Evolutionary conservation across 2,113 vertebrate genomes (phyloP), one percentile per base, ranked within the genome.

Genomic region (Callipepla squamata): DNA sequence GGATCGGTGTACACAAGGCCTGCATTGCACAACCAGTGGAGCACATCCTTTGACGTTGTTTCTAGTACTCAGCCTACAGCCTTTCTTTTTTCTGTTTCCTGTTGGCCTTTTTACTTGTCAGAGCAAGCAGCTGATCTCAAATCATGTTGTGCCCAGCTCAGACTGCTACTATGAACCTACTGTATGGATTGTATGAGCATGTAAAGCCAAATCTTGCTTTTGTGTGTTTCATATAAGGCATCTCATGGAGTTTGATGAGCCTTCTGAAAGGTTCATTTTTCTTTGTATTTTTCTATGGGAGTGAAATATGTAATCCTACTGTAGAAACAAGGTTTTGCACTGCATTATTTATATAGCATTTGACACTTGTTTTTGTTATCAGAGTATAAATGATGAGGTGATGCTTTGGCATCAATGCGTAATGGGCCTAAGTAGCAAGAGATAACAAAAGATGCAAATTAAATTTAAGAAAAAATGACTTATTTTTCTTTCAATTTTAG

Each of bases 401-500:
- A 51, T 47, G 13, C 8, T 70, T 89, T 61, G 85, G 30, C 44
- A 13, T 62, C 7, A 32, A 11, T 47, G 19, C 2, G 1, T 13
- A 2, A 28, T 61, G 79, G 36, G 11, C 26, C 26, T 40, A 85
- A 85, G 44, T 61, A 80, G 32, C 34, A 70, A 67, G 63, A 79
- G 21, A 47, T 95, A 30, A 40, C 55, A 61, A 92, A 74, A 36
- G 38, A 34, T 75, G 17, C 42, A 57, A 36, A 36, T 83, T 45
- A 62, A 84, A 50, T 70, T 40, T 12, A 40, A 40, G 13, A 32
- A 28, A 62, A 77, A n/a, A 7, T 90, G 7, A 47, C 11, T 25
- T 45, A 23, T 53, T 67, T 63, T 85, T 83, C 96, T 79, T 91
- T 92, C 32, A n/a, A 58, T 96, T 97, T 53, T 97, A 99, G 99